A percentile compares a stretch with the other conserved stretches of the same genome.
Conservation (phyloP, 2,888 invertebrate genomes). For the Formica aserva region DNA sequence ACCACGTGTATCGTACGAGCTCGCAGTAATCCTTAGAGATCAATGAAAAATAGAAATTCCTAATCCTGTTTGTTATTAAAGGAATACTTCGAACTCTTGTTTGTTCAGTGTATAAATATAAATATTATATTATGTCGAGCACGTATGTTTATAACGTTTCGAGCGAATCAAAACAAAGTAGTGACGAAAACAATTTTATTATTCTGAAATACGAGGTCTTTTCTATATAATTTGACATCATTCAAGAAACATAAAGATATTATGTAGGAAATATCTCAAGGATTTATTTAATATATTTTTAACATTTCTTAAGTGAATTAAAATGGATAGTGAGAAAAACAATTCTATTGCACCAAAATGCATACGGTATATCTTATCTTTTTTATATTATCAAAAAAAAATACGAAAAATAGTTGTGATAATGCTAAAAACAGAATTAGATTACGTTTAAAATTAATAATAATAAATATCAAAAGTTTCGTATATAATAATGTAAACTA, state of each 20-base stretch:
- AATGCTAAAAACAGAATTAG: neutral
- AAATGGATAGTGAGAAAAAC: neutral
- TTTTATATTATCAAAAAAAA: neutral
- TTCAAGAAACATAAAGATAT: neutral
- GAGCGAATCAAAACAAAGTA: neutral
- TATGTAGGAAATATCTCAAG: neutral
- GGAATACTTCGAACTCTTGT: neutral
- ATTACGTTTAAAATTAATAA: neutral
- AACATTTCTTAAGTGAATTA: neutral
- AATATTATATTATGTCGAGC: neutral
- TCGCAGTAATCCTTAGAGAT: neutral
- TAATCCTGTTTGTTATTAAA: neutral
- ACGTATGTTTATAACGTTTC: neutral
- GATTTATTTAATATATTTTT: neutral
- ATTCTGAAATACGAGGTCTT: neutral
- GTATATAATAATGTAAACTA: neutral
- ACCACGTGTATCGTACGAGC: neutral
- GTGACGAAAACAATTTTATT: neutral
- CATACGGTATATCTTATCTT: neutral
- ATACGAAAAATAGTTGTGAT: neutral
- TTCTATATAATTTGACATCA: neutral
- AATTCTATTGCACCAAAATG: neutral
- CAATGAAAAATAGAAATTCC: slow-evolving; percentile 22
- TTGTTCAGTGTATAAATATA: neutral
- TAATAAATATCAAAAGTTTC: neutral